Conservation (phyloP, 2,113 vertebrate genomes). For the Anseranas semipalmata region DNA sequence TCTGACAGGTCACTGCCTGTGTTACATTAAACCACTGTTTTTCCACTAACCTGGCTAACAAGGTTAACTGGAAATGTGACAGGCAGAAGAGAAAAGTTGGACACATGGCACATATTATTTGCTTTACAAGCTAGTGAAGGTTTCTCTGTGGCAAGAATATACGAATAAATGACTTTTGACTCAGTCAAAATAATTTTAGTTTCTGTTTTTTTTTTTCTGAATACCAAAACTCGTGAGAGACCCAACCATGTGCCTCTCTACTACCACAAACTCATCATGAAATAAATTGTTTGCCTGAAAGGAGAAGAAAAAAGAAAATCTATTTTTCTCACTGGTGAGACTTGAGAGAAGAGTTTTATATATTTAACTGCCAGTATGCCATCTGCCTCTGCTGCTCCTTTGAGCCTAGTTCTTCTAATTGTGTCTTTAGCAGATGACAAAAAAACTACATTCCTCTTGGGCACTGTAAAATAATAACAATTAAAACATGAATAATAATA, state of each 20-base stretch:
- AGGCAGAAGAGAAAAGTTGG: constrained; percentile 6
- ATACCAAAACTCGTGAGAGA: not conserved
- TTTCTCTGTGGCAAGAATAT: constrained; percentile 10
- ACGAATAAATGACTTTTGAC: constrained; percentile 10
- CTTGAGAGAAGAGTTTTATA: constrained; percentile 26
- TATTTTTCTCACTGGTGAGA: not conserved
- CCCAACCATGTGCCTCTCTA: not conserved
- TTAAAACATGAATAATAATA: constrained; percentile 63
- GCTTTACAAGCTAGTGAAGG: constrained; percentile 7
- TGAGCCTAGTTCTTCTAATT: constrained; percentile 31
- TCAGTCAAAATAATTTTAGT: constrained; percentile 21
- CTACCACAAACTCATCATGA: not conserved
- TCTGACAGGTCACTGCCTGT: constrained; percentile 36
- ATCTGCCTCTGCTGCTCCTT: constrained; percentile 46
- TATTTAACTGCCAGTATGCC: constrained; percentile 46
- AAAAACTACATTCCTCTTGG: constrained; percentile 7
- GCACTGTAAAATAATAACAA: constrained; percentile 57
- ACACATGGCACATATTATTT: constrained; percentile 54
- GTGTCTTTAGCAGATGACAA: constrained; percentile 26
- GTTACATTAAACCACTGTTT: constrained; percentile 58
- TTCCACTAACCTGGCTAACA: constrained; percentile 43
- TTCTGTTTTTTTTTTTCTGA: not conserved
- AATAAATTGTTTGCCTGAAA: not conserved
- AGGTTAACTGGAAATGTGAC: constrained; percentile 59
- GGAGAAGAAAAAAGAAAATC: not conserved